Base-by-base conservation (phyloP, 2,797 vertebrate species). In the Chelonia mydas region DNA sequence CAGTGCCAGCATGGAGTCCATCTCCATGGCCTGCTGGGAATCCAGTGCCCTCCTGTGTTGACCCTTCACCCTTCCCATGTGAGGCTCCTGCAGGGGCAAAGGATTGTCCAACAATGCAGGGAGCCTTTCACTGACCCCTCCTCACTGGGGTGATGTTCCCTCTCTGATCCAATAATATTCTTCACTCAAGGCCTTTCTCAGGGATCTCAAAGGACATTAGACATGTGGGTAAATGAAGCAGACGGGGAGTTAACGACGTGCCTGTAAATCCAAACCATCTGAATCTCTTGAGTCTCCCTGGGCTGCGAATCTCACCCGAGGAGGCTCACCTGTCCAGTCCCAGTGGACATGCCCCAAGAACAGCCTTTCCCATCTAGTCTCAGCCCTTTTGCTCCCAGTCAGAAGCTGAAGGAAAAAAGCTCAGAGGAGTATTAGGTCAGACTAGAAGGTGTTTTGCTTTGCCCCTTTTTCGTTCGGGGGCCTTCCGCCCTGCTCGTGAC, bases 271-370 rank as follows among this genome's bases (percentile, higher is more conserved):
- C 21, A 7, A 74, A 19, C 80, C 16, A 31, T 37, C 47, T 6
- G 85, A 19, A 74, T 74, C 68, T 50, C 0, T 6, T 3, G 49
- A 68, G 65, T 61, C 90, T 72, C 78, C 88, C 90, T 74, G 88
- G 83, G 88, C 95, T 79, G 83, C 0, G 41, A 9, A 16, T 47
- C 88, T 65, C 76, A 10, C 0, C 76, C 45, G 6, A 5, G 77
- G 68, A 74, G 85, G 1, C 88, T 84, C 94, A 47, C 4, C 1
- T 3, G 11, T 82, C 93, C 95, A 92, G 86, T 7, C 15, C 88
- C 6, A 87, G 93, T 68, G 93, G 90, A 87, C 92, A 94, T 89
- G 13, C 86, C 88, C 86, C 83, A 11, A 11, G 33, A 74, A 74
- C 88, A 82, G 91, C 83, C 79, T 74, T 89, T 91, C 81, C 78